Conservation (phyloP, 1,140 invertebrate species). For the Aphaenogaster floridana region DNA sequence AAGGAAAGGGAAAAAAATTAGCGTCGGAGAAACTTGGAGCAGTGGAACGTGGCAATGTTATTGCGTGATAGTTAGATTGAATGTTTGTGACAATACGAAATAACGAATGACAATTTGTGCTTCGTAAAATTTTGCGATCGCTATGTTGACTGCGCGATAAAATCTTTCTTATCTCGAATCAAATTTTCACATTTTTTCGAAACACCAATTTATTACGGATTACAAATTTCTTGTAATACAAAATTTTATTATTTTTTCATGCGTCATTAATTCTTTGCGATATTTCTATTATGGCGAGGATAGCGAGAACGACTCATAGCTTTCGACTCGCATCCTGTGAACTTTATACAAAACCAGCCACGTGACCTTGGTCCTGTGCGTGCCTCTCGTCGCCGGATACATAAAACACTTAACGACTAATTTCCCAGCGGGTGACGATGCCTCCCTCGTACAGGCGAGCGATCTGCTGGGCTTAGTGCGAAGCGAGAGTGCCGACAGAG, state of each 20-base stretch:
- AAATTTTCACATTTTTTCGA: not conserved
- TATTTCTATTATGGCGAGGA: not conserved
- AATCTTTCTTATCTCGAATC: not conserved
- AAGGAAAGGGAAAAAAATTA: conserved; percentile 53
- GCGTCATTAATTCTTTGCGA: not conserved
- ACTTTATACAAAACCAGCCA: conserved; percentile 54
- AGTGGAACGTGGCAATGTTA: conserved; percentile 42
- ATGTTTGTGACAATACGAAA: not conserved
- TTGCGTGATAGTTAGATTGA: conserved; percentile 1
- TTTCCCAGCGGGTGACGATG: conserved; percentile 74
- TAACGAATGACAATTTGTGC: not conserved
- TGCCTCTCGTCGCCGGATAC: conserved; percentile 76
- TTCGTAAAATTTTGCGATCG: conserved; percentile 8
- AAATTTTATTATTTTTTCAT: not conserved
- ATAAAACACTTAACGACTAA: conserved; percentile 82
- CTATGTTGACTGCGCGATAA: not conserved
- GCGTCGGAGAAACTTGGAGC: not conserved
- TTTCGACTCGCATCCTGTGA: not conserved
- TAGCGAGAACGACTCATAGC: not conserved
- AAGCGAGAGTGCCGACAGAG: conserved; percentile 63
- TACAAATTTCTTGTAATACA: not conserved
- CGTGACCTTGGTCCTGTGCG: conserved; percentile 62
- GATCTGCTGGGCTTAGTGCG: conserved; percentile 46
- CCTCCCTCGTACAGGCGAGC: conserved; percentile 8
- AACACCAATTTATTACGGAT: not conserved